Evolutionary conservation across 2,113 vertebrate genomes (phyloP).

Genomic region (Bubo blakistoni): DNA sequence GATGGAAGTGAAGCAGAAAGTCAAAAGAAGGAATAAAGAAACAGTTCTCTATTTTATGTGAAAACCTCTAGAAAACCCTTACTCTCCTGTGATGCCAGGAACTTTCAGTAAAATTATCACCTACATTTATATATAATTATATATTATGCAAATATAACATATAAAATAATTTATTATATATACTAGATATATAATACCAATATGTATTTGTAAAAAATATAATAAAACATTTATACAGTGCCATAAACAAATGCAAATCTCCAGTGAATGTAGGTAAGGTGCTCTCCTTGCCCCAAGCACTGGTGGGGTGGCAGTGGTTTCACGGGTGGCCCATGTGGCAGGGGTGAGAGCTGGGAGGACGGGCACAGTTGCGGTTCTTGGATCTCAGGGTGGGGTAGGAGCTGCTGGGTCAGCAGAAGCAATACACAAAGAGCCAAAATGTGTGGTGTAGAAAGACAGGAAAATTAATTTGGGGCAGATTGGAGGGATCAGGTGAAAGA

Average conservation of each 20-base stretch:
- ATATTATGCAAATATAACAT: no score
- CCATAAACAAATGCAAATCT: neutral
- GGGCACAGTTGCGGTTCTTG: neutral
- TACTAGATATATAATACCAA: no score
- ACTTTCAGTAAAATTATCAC: neutral
- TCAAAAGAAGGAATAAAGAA: neutral
- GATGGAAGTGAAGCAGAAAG: neutral
- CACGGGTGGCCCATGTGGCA: fast-evolving
- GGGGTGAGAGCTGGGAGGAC: neutral
- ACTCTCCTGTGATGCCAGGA: neutral
- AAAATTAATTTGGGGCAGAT: neutral
- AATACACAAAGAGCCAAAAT: fast-evolving
- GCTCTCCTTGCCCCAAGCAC: fast-evolving
- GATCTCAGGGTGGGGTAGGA: neutral
- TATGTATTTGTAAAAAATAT: neutral
- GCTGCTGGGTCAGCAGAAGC: neutral
- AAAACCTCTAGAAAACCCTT: neutral
- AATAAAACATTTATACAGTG: neutral
- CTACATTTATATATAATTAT: neutral
- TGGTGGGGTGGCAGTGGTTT: neutral
- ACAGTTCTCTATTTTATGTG: neutral
- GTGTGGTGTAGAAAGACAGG: neutral
- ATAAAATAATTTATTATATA: no score
- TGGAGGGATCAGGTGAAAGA: neutral
- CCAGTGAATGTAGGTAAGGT: neutral